Base-by-base conservation (phyloP, 2,797 vertebrate species). In the Bothrops alternatus region DNA sequence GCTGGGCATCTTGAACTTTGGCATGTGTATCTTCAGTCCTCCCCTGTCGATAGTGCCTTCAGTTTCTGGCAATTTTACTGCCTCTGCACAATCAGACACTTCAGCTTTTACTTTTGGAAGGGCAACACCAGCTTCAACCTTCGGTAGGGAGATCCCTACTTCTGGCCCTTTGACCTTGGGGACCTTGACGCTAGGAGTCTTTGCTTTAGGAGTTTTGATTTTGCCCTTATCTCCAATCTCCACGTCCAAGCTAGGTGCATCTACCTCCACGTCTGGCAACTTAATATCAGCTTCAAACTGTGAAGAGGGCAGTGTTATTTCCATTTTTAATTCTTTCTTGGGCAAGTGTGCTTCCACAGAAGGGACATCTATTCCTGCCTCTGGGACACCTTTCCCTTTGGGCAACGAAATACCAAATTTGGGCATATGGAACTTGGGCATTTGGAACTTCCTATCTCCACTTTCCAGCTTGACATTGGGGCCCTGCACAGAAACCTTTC, bases 1-100 rank as follows among this genome's bases (percentile, higher is more conserved):
- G 10, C 96, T 97, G 37, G 95, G 98, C 0, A 98, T 26, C 93
- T 91, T 97, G 92, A 97, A 98, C 94, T 97, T 63, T 63, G 60
- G 60, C 60, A 3, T 63, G 3, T 98, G 37, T 28, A 63, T 63
- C 25, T 63, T 63, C 25, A 63, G 25, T 63, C 25, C 60, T 11
- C 60, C 60, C 25, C 25, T 47, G 0, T 50, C 90, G 0, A 55
- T 32, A 10, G 8, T 0, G 3, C 61, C 23, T 90, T 65, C 26
- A 88, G 16, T 1, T 14, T 88, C 25, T 63, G 60, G 60, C 25
- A 63, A 63, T 63, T 28, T 28, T 26, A 50, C 4, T 0, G 42
- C 2, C 0, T 6, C 4, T 0, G 89, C 42, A 10, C 12, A 12
- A 0, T 37, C 32, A 25, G 50, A 26, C 0, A 2, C 0, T n/a